These are phyloP conservation scores for Lasioglossum zephyrum DNA, from an alignment of 2,888 invertebrate genomes.

Conservation along the genomic window DNA sequence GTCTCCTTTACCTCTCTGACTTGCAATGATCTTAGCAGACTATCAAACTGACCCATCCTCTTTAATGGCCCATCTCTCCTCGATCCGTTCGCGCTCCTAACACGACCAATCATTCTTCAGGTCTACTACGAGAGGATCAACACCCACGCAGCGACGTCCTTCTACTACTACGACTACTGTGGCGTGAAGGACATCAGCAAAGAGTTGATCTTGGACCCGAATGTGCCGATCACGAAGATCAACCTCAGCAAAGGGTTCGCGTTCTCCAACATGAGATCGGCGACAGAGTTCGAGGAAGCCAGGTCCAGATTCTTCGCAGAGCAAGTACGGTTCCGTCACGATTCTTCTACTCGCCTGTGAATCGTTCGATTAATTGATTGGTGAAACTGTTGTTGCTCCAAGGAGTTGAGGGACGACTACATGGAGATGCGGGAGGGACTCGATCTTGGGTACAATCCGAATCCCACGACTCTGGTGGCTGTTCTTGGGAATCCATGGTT, in stretches of 20 bases:
- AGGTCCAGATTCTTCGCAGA: constrained; percentile 91
- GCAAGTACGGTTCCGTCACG: constrained; percentile 83
- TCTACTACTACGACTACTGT: constrained; percentile 91
- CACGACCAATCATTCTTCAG: constrained; percentile 80
- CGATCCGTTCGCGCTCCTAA: constrained; percentile 27
- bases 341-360: background rate
- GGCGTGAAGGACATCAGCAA: constrained; percentile 91
- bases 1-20: too few relatives aligned
- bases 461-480: constrained; percentile 80
- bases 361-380: constrained; percentile 1
- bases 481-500: constrained; percentile 87
- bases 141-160: constrained; percentile 91
- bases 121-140: constrained; percentile 94
- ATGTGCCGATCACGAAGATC: constrained; percentile 91
- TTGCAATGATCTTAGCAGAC: background rate
- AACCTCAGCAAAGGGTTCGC: constrained; percentile 92
- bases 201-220: constrained; percentile 88
- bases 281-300: constrained; percentile 93
- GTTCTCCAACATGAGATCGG: constrained; percentile 91
- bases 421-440: constrained; percentile 94
- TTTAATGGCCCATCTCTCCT: constrained; percentile 51
- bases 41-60: background rate
- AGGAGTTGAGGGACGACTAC: constrained; percentile 92
- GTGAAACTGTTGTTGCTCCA: constrained; percentile 14
- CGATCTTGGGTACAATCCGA: constrained; percentile 86